These are phyloP conservation scores for Stichodactyla mertensii DNA, from an alignment of 64 coral and sea anemone species.

Conservation along the genomic window DNA sequence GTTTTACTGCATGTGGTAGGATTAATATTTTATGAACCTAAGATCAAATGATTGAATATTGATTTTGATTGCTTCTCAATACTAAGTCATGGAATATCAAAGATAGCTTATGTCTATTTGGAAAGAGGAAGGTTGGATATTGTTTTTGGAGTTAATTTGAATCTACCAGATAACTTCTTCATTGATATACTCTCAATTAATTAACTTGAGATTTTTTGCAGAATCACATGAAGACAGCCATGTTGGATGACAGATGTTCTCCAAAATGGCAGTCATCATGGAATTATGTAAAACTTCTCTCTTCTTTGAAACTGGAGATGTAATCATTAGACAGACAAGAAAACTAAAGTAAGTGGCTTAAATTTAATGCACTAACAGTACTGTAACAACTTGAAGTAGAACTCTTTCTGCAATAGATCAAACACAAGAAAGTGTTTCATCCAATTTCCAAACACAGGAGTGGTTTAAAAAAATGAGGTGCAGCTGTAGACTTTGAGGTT, in stretches of 20 bases:
- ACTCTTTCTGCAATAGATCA: too few relatives aligned
- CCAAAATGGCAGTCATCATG: conserved; percentile 1
- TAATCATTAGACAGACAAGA: too few relatives aligned
- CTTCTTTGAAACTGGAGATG: not conserved
- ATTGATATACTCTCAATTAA: not conserved
- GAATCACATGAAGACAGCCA: not conserved
- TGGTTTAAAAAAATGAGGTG: too few relatives aligned
- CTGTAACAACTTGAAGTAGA: too few relatives aligned
- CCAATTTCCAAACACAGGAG: too few relatives aligned
- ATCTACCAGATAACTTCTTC: not conserved
- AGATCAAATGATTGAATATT: not conserved
- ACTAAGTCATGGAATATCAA: not conserved
- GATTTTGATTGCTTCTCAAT: not conserved
- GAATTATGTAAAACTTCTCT: not conserved
- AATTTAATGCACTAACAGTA: too few relatives aligned
- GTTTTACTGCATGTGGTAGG: too few relatives aligned
- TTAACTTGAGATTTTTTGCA: not conserved
- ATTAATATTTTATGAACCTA: not conserved
- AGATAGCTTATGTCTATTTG: conserved; percentile 1
- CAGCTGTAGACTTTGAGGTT: too few relatives aligned
- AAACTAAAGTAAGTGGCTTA: too few relatives aligned
- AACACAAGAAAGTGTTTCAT: too few relatives aligned
- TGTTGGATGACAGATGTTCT: not conserved
- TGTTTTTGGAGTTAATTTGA: not conserved
- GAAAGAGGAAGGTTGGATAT: not conserved